Percentiles rank a stretch among this genome's conserved stretches.
These are phyloP conservation scores for Ceratosolen solmsi DNA, from an alignment of 1,140 invertebrate species.

Conservation along the genomic window DNA sequence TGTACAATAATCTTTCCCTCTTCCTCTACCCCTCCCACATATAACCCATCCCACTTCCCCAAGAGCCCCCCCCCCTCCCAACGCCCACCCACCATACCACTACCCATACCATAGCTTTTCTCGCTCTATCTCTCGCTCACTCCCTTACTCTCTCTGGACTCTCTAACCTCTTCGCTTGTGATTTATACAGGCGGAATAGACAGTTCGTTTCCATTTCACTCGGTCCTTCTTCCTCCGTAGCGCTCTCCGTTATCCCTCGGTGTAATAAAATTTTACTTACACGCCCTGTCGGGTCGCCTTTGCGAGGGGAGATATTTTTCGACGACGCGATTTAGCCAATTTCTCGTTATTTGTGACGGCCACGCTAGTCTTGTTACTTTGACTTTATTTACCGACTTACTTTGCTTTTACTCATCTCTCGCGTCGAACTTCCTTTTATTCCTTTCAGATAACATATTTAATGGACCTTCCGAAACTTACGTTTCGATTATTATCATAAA, in stretches of 20 bases:
- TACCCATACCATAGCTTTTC: too few relatives aligned
- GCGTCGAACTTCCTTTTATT: not conserved
- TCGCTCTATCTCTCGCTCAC: not conserved
- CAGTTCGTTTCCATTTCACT: constrained; percentile 41
- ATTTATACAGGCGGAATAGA: constrained; percentile 39
- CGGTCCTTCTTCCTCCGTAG: not conserved
- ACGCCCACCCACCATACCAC: not conserved
- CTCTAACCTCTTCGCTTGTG: constrained; percentile 30
- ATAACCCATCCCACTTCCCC: too few relatives aligned
- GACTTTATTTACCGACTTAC: not conserved
- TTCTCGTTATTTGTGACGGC: constrained; percentile 31
- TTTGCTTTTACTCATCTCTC: not conserved
- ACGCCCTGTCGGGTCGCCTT: constrained; percentile 31
- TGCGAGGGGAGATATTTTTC: constrained; percentile 22
- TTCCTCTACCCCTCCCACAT: not conserved
- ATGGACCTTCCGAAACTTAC: not conserved
- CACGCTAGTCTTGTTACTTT: not conserved
- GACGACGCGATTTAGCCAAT: constrained; percentile 31
- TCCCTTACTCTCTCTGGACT: not conserved
- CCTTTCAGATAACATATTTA: not conserved
- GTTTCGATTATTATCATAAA: not conserved
- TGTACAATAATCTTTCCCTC: constrained; percentile 27
- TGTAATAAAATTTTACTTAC: constrained; percentile 52
- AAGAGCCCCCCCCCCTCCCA: not conserved
- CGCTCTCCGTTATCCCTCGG: constrained; percentile 20